phyloP scores from a whole-genome alignment of 2,888 invertebrate genomes.

The Polymixis lichenea region DNA sequence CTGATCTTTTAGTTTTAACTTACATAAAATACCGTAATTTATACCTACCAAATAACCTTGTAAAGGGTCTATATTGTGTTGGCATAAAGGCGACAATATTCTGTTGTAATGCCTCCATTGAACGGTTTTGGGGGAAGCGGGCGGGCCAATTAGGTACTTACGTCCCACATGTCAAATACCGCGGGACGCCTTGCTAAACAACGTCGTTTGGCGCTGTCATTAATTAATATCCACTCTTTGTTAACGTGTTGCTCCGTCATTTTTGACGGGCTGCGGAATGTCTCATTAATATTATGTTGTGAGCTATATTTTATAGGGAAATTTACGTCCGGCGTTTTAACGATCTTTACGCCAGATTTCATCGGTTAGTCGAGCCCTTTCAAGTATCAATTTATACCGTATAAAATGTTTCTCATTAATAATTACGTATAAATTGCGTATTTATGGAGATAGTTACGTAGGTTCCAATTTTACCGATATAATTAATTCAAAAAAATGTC shows the following conservation, averaged over 20 bases:
- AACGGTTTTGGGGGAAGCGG: conserved; percentile 31
- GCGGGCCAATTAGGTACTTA: conserved; percentile 59
- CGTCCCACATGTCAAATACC: conserved; percentile 58
- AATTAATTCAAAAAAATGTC: conserved; percentile 21
- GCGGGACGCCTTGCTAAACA: conserved; percentile 50
- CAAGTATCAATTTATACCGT: conserved; percentile 3
- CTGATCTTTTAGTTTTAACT: conserved; percentile 26
- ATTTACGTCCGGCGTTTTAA: not conserved
- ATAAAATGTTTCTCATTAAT: conserved; percentile 1
- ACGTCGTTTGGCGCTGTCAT: conserved; percentile 51
- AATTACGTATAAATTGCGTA: conserved; percentile 10
- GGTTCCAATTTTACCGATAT: conserved; percentile 1
- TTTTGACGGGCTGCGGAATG: conserved; percentile 37
- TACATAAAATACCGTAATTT: conserved; percentile 22
- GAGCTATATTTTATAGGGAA: conserved; percentile 13
- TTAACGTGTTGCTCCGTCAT: conserved; percentile 36
- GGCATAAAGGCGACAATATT: conserved; percentile 21
- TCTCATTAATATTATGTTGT: conserved; percentile 33
- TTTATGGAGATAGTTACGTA: not conserved
- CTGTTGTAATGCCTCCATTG: conserved; percentile 27
- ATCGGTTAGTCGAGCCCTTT: conserved; percentile 17
- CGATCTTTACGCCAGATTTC: conserved; percentile 15
- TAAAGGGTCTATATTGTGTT: conserved; percentile 38
- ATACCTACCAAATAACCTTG: conserved; percentile 12
- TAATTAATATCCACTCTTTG: conserved; percentile 58